Evolutionary conservation across 2,888 invertebrate genomes (phyloP).

Genomic region (Drosophila bunnanda): DNA sequence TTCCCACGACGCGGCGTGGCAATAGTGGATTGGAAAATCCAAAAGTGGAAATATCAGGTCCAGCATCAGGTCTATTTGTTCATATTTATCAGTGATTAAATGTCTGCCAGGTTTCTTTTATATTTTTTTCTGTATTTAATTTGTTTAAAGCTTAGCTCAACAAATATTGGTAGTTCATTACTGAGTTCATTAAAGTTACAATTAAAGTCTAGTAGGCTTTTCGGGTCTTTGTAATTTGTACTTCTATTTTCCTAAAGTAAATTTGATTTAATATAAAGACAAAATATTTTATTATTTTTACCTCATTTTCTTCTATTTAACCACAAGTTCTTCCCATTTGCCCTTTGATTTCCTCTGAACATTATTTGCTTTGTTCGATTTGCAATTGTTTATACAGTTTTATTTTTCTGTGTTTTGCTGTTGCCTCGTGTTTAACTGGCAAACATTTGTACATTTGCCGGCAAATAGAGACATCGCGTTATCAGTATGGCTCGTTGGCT

Average conservation of each 20-base stretch:
- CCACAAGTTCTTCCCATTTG: slow-evolving; percentile 2
- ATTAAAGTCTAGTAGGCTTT: background rate
- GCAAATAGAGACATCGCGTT: slow-evolving; percentile 20
- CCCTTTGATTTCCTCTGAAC: slow-evolving; percentile 1
- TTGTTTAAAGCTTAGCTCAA: background rate
- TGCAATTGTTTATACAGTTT: slow-evolving; percentile 8
- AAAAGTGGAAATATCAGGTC: slow-evolving; percentile 6
- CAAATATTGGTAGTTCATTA: background rate
- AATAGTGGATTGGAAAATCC: slow-evolving; percentile 22
- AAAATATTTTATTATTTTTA: background rate
- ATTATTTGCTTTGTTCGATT: slow-evolving; percentile 15
- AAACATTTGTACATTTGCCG: slow-evolving; percentile 23
- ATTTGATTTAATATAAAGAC: background rate
- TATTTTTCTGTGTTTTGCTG: background rate
- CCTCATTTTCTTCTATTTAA: background rate
- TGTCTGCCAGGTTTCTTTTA: background rate
- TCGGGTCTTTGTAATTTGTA: background rate
- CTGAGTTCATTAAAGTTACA: background rate
- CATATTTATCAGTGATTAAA: slow-evolving; percentile 19
- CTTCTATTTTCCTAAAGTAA: no score
- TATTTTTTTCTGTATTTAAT: background rate
- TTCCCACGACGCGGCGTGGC: slow-evolving; percentile 18
- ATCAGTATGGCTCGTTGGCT: slow-evolving; percentile 25
- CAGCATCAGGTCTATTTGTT: background rate
- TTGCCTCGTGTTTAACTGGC: slow-evolving; percentile 2